Evolutionary conservation across 2,888 invertebrate species (phyloP), one percentile per base, ranked within the genome.

Genomic region (Plemyria rubiginata): DNA sequence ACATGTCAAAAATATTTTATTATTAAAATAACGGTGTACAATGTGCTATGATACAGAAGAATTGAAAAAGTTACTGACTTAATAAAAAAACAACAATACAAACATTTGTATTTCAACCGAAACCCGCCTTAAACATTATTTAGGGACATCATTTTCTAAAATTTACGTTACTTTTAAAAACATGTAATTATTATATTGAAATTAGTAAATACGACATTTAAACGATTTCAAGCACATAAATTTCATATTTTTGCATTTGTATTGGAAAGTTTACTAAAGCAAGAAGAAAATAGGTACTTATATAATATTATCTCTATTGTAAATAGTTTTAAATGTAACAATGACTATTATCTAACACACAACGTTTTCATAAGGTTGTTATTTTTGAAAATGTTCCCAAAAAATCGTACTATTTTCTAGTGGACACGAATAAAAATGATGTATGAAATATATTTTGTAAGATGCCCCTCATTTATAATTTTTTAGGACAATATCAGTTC

Each of bases 351-450:
- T 32, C 60, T 65, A 66, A 62, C 36, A 58, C 65, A 65, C 65
- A 66, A 66, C 65, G 49, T 62, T 59, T 53, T 66, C 58, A 62
- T 62, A 62, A 66, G 61, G 57, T 65, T 54, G 57, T n/a, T 65
- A 62, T 50, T 40, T 32, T 51, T 52, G 28, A 60, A 48, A 60
- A 60, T 62, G 62, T 59, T 60, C 62, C 65, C 61, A 57, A 62
- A 60, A 61, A 54, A 62, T 65, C 61, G 56, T 46, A 54, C 54
- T 58, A 60, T 56, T 54, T 54, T 57, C 28, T 56, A 60, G 12
- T 60, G 60, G 54, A 54, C 49, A 60, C 41, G 53, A 53, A 53
- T 41, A 41, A 65, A 62, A 66, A 65, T 67, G 40, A 51, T 59
- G 7, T 60, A 41, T 49, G 49, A 60, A 60, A 60, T 5, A 22